phyloP scores from a whole-genome alignment of 2,888 invertebrate genomes.

The Latrodectus elegans region DNA sequence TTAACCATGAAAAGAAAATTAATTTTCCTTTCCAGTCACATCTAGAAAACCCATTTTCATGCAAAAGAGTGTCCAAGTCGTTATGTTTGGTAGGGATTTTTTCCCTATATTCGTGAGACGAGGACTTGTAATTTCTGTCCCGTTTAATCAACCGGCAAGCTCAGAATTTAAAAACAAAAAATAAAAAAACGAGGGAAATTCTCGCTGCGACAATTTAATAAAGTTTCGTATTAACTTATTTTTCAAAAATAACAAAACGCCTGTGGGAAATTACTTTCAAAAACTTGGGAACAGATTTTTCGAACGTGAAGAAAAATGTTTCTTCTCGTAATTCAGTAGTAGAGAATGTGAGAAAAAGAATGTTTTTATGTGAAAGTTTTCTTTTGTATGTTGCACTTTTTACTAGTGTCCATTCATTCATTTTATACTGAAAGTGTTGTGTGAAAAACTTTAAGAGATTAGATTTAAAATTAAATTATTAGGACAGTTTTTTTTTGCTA shows the following conservation, averaged over 20 bases:
- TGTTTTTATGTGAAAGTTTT: neutral
- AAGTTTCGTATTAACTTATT: neutral
- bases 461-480: too few species aligned
- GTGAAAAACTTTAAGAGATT: too few species aligned
- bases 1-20: constrained; percentile 11
- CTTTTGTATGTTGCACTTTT: neutral
- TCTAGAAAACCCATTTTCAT: neutral
- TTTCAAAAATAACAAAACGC: neutral
- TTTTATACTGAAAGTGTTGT: too few species aligned
- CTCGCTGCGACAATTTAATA: neutral
- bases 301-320: neutral
- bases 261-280: neutral
- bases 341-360: neutral
- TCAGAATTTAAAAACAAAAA: too few species aligned
- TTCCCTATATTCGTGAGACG: neutral
- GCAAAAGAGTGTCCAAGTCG: neutral
- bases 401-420: neutral
- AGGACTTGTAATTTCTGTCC: constrained; percentile 5
- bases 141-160: neutral
- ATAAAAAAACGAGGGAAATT: neutral
- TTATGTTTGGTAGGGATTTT: neutral
- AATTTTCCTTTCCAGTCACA: constrained; percentile 4
- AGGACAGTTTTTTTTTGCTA: too few species aligned
- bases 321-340: neutral
- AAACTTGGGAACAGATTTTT: neutral